A percentile compares a stretch with the other conserved stretches of the same genome.
phyloP scores from a whole-genome alignment of 2,797 vertebrate species.

The Anabas testudineus region DNA sequence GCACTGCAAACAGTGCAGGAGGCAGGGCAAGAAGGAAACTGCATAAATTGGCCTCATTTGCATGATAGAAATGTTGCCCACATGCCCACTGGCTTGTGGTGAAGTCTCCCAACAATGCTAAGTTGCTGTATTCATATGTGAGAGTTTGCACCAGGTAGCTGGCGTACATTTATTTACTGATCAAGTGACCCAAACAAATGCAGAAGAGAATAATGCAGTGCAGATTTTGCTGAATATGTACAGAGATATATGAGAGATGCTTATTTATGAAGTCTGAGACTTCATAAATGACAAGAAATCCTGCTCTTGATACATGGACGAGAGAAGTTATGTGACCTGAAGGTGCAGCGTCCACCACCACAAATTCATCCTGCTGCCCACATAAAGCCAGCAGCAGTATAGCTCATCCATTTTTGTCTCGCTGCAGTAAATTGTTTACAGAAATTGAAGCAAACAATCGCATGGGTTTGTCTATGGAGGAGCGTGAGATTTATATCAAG shows the following conservation, averaged over 20 bases:
- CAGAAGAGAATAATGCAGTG: conserved; percentile 13
- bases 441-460: conserved; percentile 37
- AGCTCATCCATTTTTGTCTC: neutral
- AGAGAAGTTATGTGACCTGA: conserved; percentile 5
- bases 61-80: too few species aligned
- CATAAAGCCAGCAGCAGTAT: conserved; percentile 8
- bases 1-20: too few species aligned
- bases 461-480: conserved; percentile 41
- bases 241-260: neutral
- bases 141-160: too few species aligned
- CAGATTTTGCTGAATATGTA: neutral
- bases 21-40: too few species aligned
- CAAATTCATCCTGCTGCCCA: conserved; percentile 12
- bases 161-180: conserved; percentile 34
- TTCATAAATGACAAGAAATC: conserved; percentile 15
- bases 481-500: conserved; percentile 38
- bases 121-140: too few species aligned
- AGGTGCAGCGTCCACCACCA: conserved; percentile 4
- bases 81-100: too few species aligned
- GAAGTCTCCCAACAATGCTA: too few species aligned
- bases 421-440: conserved; percentile 39
- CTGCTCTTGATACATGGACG: conserved; percentile 12
- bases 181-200: conserved; percentile 33
- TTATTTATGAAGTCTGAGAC: neutral
- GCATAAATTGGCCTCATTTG: too few species aligned